Evolutionary conservation across 2,888 invertebrate genomes (phyloP), one percentile per base, ranked within the genome.

Genomic region (Coleophora flavipennella): DNA sequence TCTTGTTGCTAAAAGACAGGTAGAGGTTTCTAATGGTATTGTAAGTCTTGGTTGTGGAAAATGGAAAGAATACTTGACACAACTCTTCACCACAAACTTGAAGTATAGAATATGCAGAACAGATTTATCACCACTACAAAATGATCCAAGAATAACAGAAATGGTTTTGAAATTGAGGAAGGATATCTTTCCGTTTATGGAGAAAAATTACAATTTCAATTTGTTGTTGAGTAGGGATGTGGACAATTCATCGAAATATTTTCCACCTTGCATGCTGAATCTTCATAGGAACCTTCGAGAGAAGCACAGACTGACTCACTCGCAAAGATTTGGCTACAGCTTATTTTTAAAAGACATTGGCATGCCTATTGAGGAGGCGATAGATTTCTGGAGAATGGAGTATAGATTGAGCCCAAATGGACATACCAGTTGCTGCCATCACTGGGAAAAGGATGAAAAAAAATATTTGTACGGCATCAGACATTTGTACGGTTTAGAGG

Each of bases 401-500:
- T 92, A 92, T 64, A 83, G 80, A 1, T 79, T 87, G 52, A 68
- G 70, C 33, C 76, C 85, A 31, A 63, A 58, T 38, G 70, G 75
- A 2, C 66, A 56, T 32, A 79, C 86, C 29, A 69, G 63, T 34
- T 91, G 91, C 52, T 72, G 75, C 13, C 92, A 92, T 51, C 80
- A 72, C 48, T 92, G 92, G 92, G 79, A 86, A 37, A 80, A 78
- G 35, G 87, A 89, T 66, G 86, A 87, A 48, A 86, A 84, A 20
- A 88, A 89, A 52, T 90, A 88, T 62, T 59, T 86, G 3, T 91
- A 91, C 68, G 89, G 90, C 41, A 90, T 92, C 37, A 76, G 90
- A 43, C 92, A 92, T 57, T 75, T 91, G 68, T 92, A 92, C 75
- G 92, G 92, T 0, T 68, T 91, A 36, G 91, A 91, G 69, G 92